phyloP scores from a whole-genome alignment of 64 coral and sea anemone species.

The Stichodactyla mertensii region DNA sequence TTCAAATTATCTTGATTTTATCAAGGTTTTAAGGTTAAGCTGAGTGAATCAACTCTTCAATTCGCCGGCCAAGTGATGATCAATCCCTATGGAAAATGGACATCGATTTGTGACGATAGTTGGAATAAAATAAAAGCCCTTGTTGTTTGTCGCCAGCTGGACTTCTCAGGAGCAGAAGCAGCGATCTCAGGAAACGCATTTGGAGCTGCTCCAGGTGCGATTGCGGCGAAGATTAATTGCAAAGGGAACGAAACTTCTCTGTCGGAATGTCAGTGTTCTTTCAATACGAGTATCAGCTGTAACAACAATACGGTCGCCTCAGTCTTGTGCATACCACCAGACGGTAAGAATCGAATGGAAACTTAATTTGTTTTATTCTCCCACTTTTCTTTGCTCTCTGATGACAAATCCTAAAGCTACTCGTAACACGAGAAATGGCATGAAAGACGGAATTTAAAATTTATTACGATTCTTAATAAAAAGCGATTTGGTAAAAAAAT shows the following conservation, averaged over 20 bases:
- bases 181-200: background rate
- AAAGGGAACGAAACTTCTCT: background rate
- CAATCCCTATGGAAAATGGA: background rate
- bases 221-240: background rate
- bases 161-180: background rate
- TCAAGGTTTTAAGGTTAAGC: background rate
- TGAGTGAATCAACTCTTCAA: background rate
- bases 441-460: no score
- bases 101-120: background rate
- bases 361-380: no score
- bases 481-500: no score
- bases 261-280: background rate
- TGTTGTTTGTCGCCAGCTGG: background rate
- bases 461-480: no score
- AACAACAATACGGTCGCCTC: background rate
- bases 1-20: no score
- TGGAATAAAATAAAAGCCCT: background rate
- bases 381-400: no score
- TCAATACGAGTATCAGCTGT: background rate
- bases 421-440: no score
- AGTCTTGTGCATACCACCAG: background rate
- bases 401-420: no score
- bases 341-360: background rate
- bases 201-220: background rate
- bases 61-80: background rate